Base-by-base conservation (phyloP, 2,888 invertebrate genomes). In the Steinernema carpocapsae region DNA sequence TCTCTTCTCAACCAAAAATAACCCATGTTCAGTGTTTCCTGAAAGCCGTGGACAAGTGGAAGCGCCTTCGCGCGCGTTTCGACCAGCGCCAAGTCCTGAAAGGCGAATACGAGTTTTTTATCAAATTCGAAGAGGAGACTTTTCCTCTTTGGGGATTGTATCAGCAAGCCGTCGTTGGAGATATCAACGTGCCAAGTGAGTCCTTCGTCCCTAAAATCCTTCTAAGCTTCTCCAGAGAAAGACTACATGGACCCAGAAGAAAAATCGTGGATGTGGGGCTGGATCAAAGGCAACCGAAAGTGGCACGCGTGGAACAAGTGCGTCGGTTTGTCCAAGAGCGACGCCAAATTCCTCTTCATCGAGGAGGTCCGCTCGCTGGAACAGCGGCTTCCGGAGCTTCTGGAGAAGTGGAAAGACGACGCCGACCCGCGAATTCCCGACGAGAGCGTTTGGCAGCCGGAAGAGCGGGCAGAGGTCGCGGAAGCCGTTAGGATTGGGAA, bases 291-390 rank as follows among this genome's bases (percentile, higher is more conserved):
- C 19, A 83, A 84, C 48, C 72, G 76, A 45, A 82, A 80, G 71
- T 84, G 83, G 83, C 82, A 82, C 71, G 83, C 83, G 17, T 84
- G 83, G 83, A 84, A 83, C 52, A 72, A 76, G 46, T 80, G 75
- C 46, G n/a, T 37, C 64, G 76, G 74, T 0, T 7, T 76, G 14
- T 43, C 71, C 6, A 48, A 37, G 19, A 42, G 45, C n/a, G 77
- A 77, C 32, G 77, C 77, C 0, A 71, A 59, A 22, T 29, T 22
- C 14, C 24, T 71, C 0, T 77, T 72, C 72, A 76, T 76, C 42
- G 72, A 72, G n/a, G 73, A 71, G 26, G 76, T 77, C 3, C 29
- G 37, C 4, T 43, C 59, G 3, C 32, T 77, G 22, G 56, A 74
- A 14, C 29, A 42, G 19, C 37, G 72, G 12, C 64, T 77, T 6